These are phyloP conservation scores for Julus scandinavius DNA, from an alignment of 2,888 invertebrate species.

Conservation along the genomic window DNA sequence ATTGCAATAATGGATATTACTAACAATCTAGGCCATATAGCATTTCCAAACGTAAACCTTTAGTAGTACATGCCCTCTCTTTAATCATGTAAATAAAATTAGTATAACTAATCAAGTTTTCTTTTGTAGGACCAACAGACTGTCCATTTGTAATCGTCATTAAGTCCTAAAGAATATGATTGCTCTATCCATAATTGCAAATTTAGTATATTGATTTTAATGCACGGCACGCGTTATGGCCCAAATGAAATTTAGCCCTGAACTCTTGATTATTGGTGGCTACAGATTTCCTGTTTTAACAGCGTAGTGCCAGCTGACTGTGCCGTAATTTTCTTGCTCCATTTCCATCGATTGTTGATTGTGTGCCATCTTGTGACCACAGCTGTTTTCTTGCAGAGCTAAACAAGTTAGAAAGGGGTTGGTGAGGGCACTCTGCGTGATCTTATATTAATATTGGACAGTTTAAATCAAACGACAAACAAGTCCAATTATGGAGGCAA, in stretches of 20 bases:
- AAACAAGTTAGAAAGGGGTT: constrained; percentile 5
- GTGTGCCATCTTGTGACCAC: constrained; percentile 39
- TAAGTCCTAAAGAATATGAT: neutral
- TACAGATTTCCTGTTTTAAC: constrained; percentile 39
- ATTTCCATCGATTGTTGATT: constrained; percentile 42
- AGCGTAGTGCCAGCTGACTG: constrained; percentile 20
- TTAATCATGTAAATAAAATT: too few relatives aligned
- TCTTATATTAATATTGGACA: constrained; percentile 42
- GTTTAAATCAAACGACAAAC: constrained; percentile 42
- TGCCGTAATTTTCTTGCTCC: constrained; percentile 23
- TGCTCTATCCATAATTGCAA: neutral
- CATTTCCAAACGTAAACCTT: too few relatives aligned
- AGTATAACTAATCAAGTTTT: too few relatives aligned
- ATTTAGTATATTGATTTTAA: neutral
- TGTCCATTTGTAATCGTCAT: too few relatives aligned
- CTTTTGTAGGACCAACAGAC: too few relatives aligned
- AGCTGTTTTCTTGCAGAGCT: constrained; percentile 34
- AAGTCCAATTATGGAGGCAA: constrained; percentile 29
- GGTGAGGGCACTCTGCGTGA: constrained; percentile 28
- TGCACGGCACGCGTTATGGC: neutral
- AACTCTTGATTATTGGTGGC: constrained; percentile 36
- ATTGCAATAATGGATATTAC: neutral
- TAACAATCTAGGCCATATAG: neutral
- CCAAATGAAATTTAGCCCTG: constrained; percentile 28
- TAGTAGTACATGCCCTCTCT: too few relatives aligned